A percentile compares a stretch with the other conserved stretches of the same genome.
These are phyloP conservation scores for Ypsolopha sequella DNA, from an alignment of 2,888 invertebrate genomes.

Conservation along the genomic window DNA sequence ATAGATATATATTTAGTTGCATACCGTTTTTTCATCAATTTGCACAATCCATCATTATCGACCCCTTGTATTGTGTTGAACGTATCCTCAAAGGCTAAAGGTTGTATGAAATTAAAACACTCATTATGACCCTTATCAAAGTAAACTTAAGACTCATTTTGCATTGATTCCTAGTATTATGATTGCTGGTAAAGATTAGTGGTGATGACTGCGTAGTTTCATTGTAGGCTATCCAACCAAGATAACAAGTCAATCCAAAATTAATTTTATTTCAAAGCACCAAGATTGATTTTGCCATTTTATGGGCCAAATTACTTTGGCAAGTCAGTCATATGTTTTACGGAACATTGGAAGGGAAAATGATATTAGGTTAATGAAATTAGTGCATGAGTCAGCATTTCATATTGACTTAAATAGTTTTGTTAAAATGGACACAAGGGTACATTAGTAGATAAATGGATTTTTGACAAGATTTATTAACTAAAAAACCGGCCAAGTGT, in stretches of 20 bases:
- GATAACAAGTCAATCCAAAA: background rate
- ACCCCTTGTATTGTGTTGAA: background rate
- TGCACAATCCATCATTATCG: background rate
- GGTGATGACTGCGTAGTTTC: background rate
- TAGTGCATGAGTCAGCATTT: background rate
- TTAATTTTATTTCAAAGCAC: background rate
- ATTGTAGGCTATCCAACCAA: background rate
- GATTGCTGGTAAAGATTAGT: background rate
- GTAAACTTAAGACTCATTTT: background rate
- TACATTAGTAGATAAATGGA: background rate
- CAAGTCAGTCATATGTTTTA: slow-evolving; percentile 2
- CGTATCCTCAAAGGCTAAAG: background rate
- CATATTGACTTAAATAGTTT: background rate
- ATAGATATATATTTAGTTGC: no score
- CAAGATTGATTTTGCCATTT: background rate
- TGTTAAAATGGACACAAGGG: background rate
- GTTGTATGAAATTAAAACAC: no score
- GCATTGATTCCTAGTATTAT: background rate
- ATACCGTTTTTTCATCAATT: no score
- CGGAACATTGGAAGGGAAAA: background rate
- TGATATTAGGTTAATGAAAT: background rate
- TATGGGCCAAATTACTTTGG: background rate
- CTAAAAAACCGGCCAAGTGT: background rate
- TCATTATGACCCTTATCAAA: background rate
- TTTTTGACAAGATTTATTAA: background rate